Evolutionary conservation across 1,140 invertebrate genomes (phyloP), one percentile per base, ranked within the genome.

Genomic region (Aphaenogaster rudis): DNA sequence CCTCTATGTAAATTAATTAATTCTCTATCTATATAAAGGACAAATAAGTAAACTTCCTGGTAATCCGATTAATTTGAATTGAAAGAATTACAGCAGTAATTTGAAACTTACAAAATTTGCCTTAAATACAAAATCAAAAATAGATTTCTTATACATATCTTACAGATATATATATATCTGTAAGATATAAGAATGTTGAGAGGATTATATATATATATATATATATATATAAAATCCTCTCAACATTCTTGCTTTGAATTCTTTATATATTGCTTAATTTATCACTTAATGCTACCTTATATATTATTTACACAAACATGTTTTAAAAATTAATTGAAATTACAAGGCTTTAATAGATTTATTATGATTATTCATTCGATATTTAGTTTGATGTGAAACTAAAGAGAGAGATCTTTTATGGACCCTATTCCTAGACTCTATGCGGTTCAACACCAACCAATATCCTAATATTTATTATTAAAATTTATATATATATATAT

Each of bases 401-500:
- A 36, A 33, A 66, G 17, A 36, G 36, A 21, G 3, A 64, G 8
- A 64, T 48, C 9, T 50, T 79, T 79, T 1, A 9, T 50, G 15
- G 2, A 36, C 1, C 8, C 4, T 9, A 66, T 8, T 52, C 33
- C 11, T 33, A 50, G 3, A 50, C 5, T 79, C 6, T 21, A 42
- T 33, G 7, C 11, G 11, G 28, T 80, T 66, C 33, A 13, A 50
- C 28, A 39, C 42, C 13, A 57, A 54, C 78, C 63, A 80, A 80
- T 80, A 80, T 80, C 78, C 63, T 80, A 3, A 80, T 80, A 80
- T 80, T 80, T 80, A 80, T 80, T 80, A 80, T 67, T 80, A 80
- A 2, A 36, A 69, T 28, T 69, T 54, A 21, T 28, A 28, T 28
- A 28, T 28, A 28, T 28, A 28, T 21, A 21, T 42, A 59, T 21